Base-by-base conservation (phyloP, 2,797 vertebrate species). In the Acanthurus leucopareius region DNA sequence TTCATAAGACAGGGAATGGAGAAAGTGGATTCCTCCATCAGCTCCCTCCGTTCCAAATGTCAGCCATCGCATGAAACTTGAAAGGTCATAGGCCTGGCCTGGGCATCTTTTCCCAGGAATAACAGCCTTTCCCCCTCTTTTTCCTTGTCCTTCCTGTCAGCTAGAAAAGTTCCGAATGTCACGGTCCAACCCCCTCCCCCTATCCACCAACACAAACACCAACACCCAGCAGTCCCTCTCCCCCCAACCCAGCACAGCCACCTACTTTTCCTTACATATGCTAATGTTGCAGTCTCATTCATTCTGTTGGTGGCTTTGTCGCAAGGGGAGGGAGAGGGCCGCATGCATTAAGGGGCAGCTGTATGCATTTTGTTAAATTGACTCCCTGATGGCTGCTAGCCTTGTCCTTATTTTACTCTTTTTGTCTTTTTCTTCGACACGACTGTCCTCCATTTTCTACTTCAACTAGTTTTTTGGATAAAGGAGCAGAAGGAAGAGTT, bases 251-350 rank as follows among this genome's bases (percentile, higher is more conserved):
- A 81, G 74, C 81, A 72, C 87, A 83, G 65, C 88, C 88, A 94
- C 89, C 92, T 91, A 93, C 82, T 94, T 94, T 93, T 86, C 87
- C 93, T 96, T 94, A 93, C 90, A 87, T 94, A 94, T 95, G 95
- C 91, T 95, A 95, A 96, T 96, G 89, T 68, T 85, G 84, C 82
- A 86, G 87, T 92, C 79, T 81, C 88, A 84, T 91, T 94, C 93
- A 93, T 89, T 77, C 90, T 86, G 87, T 94, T 93, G 87, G 81
- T 90, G 82, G 89, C 86, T 95, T 94, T 94, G 91, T 95, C 68
- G 80, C 64, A 77, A 75, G 85, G 87, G 86, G 85, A 81, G 89
- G 84, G 79, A 70, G 40, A 69, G 69, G 80, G 61, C 72, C 54
- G 79, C 79, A 69, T 88, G 89, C 76, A 80, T 95, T 92, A 79